These are phyloP conservation scores for Anoplius nigerrimus DNA, from an alignment of 2,888 invertebrate species.

Conservation along the genomic window DNA sequence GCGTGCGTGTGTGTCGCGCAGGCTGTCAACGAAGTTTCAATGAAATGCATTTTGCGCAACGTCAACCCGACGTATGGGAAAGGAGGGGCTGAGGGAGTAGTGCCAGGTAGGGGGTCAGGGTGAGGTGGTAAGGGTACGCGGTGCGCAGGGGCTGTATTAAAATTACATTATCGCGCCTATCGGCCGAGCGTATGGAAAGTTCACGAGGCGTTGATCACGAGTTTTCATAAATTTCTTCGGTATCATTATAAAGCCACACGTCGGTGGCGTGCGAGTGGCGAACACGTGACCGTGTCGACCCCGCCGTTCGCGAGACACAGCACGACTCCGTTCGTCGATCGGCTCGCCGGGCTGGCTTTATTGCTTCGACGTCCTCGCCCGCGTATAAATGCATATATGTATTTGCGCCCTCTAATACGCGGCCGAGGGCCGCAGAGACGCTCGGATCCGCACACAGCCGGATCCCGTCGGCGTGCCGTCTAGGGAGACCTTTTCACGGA, in stretches of 20 bases:
- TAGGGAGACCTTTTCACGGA: constrained; percentile 35
- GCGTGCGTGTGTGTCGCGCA: no score
- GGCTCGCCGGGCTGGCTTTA: constrained; percentile 31
- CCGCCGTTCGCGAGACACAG: constrained; percentile 39
- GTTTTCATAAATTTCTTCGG: constrained; percentile 58
- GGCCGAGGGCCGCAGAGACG: no score
- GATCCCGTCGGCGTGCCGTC: no score
- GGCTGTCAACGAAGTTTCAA: no score
- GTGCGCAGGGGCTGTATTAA: constrained; percentile 40
- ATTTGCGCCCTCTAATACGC: no score
- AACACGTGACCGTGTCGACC: constrained; percentile 33
- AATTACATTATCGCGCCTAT: constrained; percentile 52
- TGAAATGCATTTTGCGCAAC: no score
- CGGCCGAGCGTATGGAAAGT: constrained; percentile 17
- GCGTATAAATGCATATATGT: constrained; percentile 10
- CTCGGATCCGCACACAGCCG: no score
- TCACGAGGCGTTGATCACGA: constrained; percentile 48
- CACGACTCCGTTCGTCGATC: constrained; percentile 28
- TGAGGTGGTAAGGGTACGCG: no score
- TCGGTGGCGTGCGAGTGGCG: constrained; percentile 20
- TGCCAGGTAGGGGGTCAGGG: no score
- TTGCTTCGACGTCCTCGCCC: constrained; percentile 26
- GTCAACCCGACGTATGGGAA: no score
- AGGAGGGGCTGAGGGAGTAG: no score
- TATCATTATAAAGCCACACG: constrained; percentile 41